These are phyloP conservation scores for Himalopsyche tibetana DNA, from an alignment of 2,888 invertebrate species.

Conservation along the genomic window DNA sequence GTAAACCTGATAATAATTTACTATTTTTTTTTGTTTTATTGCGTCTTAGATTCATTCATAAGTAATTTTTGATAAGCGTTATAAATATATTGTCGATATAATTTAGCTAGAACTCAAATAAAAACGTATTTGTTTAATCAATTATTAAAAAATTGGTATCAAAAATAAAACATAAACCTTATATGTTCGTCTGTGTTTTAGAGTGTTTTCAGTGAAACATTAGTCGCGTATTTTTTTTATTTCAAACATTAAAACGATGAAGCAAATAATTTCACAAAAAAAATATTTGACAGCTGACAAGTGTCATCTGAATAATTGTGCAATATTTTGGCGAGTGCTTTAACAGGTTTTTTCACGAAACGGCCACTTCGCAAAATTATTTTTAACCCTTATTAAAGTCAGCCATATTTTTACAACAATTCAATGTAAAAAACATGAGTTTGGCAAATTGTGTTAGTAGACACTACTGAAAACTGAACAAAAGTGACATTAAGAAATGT, in stretches of 20 bases:
- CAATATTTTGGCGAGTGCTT: slow-evolving; percentile 28
- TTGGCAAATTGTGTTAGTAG: background rate
- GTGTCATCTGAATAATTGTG: slow-evolving; percentile 26
- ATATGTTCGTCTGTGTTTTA: too few species aligned
- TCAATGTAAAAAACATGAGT: background rate
- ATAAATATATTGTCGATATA: too few species aligned
- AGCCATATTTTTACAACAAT: background rate
- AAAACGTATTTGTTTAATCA: too few species aligned
- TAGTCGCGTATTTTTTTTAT: background rate
- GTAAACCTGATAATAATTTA: too few species aligned
- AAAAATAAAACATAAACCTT: too few species aligned
- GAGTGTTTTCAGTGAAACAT: background rate
- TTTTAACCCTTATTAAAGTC: slow-evolving; percentile 10
- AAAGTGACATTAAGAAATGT: background rate
- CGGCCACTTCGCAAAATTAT: background rate
- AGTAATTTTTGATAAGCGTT: too few species aligned
- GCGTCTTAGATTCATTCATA: too few species aligned
- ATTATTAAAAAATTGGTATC: too few species aligned
- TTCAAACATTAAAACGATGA: background rate
- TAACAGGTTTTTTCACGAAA: background rate
- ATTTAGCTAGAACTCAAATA: too few species aligned
- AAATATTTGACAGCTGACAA: slow-evolving; percentile 12
- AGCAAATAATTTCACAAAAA: background rate
- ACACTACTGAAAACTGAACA: too few species aligned
- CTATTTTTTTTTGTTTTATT: too few species aligned